Evolutionary conservation across 2,888 invertebrate species (phyloP), one percentile per base, ranked within the genome.

Genomic region (Linyphia triangularis): DNA sequence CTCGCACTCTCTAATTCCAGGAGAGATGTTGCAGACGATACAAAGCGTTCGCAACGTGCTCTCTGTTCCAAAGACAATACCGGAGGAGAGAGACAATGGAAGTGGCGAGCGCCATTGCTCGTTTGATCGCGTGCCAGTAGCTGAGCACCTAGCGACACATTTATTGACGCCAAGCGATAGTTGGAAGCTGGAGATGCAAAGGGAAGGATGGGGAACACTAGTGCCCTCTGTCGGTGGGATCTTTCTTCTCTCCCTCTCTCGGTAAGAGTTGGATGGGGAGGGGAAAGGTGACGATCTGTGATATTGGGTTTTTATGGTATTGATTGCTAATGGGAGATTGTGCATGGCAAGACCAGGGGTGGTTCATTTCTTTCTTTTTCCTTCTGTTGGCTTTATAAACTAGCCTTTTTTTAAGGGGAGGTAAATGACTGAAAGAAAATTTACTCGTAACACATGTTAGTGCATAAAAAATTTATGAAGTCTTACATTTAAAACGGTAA

Each of bases 81-180:
- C 28, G 33, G 19, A 16, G 7, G 30, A 24, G 16, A 7, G 4
- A 16, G 16, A 22, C 2, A 22, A 5, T 9, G 26, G 22, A 19
- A 16, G 63, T 19, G 7, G 13, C 69, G 33, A 75, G 19, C 75
- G 84, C 84, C 84, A 84, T 84, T 84, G 84, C 84, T 73, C 28
- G 19, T 65, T 83, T 83, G 83, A 83, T 61, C 30, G 22, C 40
- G 73, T 73, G 75, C 84, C 75, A 75, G 59, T 9, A 57, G 40
- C 37, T n/a, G 30, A 33, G 63, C 51, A 81, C 33, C 37, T 69
- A 67, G 57, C 57, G 59, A 69, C 82, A 69, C 37, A 51, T 40
- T n/a, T 57, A 82, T 69, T 69, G 82, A 69, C 69, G 65, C 40
- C 30, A 26, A 33, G 24, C 61, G 33, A 33, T 33, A 6, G n/a